These are phyloP conservation scores for Cheirogaleus major DNA, from an alignment of 2,797 vertebrate genomes.

Conservation along the genomic window DNA sequence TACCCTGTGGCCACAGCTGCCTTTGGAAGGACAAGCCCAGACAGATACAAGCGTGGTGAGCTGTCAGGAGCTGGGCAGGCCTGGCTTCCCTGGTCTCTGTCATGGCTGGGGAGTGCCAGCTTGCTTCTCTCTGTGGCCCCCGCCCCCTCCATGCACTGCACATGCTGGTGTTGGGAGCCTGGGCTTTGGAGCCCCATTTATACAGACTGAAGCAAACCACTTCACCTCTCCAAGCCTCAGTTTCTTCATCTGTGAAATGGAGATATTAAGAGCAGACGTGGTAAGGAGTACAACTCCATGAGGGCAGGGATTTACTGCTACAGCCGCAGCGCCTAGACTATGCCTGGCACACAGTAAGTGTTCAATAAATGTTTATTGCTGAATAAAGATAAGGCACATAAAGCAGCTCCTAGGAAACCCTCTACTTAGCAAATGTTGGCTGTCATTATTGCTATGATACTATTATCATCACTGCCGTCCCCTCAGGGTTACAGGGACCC, in stretches of 20 bases:
- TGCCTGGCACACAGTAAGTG: neutral
- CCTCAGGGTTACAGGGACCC: neutral
- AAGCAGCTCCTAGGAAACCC: neutral
- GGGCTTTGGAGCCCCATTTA: slow-evolving; percentile 1
- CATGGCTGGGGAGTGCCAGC: neutral
- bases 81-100: neutral
- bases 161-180: neutral
- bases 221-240: neutral
- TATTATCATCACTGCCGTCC: neutral
- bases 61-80: slow-evolving; percentile 27
- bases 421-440: neutral
- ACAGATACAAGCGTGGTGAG: slow-evolving; percentile 29
- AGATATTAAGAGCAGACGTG: neutral
- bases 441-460: neutral
- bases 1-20: slow-evolving; percentile 56
- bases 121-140: neutral
- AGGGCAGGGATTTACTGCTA: neutral
- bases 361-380: neutral
- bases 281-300: neutral
- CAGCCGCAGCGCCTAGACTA: neutral
- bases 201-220: neutral
- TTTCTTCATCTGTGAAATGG: neutral
- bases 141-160: neutral
- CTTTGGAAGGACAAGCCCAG: slow-evolving; percentile 58
- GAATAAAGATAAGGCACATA: slow-evolving; percentile 3